Percentiles rank a stretch among this genome's conserved stretches.
Conservation (phyloP, 2,888 invertebrate species). For the Acheta domesticus region DNA sequence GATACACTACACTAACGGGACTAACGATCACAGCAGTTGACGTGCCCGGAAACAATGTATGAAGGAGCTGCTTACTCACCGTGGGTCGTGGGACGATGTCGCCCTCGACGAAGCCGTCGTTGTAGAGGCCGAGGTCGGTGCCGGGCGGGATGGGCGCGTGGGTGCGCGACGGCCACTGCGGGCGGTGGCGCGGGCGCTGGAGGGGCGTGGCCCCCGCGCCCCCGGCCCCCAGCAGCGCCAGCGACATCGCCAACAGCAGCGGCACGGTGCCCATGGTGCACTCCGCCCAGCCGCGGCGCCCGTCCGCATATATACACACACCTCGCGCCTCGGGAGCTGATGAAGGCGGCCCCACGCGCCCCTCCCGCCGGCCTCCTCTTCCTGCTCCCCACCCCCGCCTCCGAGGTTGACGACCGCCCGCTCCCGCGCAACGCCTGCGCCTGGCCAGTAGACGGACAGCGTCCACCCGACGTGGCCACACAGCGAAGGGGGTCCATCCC, state of each 20-base stretch:
- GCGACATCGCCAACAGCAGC: background rate
- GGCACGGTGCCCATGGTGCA: background rate
- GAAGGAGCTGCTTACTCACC: constrained; percentile 23
- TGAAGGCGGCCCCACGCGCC: background rate
- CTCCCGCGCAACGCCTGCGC: too few species aligned
- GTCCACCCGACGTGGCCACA: too few species aligned
- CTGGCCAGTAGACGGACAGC: too few species aligned
- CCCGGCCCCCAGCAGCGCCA: background rate
- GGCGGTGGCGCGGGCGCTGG: background rate
- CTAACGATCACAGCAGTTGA: too few species aligned
- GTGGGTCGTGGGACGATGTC: constrained; percentile 38
- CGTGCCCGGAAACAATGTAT: too few species aligned
- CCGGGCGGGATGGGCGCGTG: constrained; percentile 34
- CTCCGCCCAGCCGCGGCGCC: background rate
- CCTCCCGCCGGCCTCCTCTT: too few species aligned
- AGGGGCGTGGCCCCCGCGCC: background rate
- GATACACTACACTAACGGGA: too few species aligned
- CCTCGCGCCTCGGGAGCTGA: too few species aligned
- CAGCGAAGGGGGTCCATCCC: too few species aligned
- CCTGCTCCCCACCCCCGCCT: background rate
- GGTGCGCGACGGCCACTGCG: background rate
- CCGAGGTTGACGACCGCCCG: too few species aligned
- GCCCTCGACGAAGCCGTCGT: constrained; percentile 40
- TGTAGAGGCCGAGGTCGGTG: constrained; percentile 41
- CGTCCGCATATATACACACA: background rate